Percentiles rank a stretch among this genome's conserved stretches.
Conservation (phyloP, 2,113 vertebrate genomes). For the Mobula hypostoma region DNA sequence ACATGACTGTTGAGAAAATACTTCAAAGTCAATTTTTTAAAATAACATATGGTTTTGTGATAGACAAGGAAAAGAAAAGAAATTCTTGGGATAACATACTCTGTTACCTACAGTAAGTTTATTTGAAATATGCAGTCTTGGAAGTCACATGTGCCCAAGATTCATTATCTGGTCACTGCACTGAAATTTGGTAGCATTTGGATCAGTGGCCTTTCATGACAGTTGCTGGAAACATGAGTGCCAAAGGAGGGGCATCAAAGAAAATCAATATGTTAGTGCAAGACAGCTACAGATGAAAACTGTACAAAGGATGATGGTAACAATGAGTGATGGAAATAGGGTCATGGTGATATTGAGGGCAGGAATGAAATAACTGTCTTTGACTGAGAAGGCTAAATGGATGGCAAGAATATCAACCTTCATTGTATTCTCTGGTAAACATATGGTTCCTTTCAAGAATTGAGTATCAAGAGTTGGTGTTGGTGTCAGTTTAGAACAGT, state of each 20-base stretch:
- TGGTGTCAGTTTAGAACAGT: no score
- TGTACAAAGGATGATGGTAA: not conserved
- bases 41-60: not conserved
- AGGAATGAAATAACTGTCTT: not conserved
- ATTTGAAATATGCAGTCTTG: not conserved
- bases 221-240: not conserved
- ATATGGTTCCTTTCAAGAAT: no score
- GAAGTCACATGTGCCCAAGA: not conserved
- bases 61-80: not conserved
- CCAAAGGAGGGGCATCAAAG: not conserved
- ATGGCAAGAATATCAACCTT: no score
- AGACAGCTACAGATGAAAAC: not conserved
- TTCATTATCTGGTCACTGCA: not conserved
- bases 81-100: not conserved
- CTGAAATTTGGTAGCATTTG: not conserved
- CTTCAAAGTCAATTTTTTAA: not conserved
- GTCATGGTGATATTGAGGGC: not conserved
- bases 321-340: not conserved
- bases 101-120: not conserved
- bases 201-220: not conserved
- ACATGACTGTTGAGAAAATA: conserved; percentile 2
- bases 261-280: not conserved
- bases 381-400: no score
- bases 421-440: no score
- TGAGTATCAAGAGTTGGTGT: no score